These are phyloP conservation scores for Dicyrtoma fusca DNA, from an alignment of 2,888 invertebrate species.

Conservation along the genomic window DNA sequence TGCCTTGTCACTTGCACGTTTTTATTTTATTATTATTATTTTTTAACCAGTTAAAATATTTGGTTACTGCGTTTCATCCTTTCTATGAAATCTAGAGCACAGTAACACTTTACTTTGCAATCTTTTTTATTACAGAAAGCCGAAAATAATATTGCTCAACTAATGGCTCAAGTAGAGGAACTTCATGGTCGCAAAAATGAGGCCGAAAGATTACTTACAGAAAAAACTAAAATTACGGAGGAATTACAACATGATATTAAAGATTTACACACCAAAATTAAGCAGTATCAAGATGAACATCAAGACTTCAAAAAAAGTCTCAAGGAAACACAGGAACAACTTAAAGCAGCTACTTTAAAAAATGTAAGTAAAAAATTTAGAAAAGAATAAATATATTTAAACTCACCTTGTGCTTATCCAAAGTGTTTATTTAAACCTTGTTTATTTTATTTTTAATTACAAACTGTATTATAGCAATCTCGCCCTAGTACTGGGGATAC, in stretches of 20 bases:
- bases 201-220: conserved; percentile 30
- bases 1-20: too few species aligned
- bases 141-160: conserved; percentile 40
- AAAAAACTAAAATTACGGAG: conserved; percentile 34
- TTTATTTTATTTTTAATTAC: neutral
- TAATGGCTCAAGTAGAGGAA: conserved; percentile 42
- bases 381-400: too few species aligned
- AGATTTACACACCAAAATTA: conserved; percentile 41
- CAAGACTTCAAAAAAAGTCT: conserved; percentile 48
- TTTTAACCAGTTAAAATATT: too few species aligned
- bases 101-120: too few species aligned
- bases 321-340: conserved; percentile 49
- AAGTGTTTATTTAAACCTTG: neutral
- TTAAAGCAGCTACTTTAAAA: conserved; percentile 39
- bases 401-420: too few species aligned
- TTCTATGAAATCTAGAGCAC: neutral
- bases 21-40: too few species aligned
- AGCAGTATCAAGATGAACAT: conserved; percentile 47
- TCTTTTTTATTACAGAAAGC: conserved; percentile 37
- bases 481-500: conserved; percentile 22
- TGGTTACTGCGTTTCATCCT: neutral
- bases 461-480: neutral
- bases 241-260: conserved; percentile 49
- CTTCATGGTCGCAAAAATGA: conserved; percentile 36
- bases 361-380: conserved; percentile 9